Evolutionary conservation across 2,113 vertebrate species (phyloP).

Genomic region (Xyliphius kryptos): DNA sequence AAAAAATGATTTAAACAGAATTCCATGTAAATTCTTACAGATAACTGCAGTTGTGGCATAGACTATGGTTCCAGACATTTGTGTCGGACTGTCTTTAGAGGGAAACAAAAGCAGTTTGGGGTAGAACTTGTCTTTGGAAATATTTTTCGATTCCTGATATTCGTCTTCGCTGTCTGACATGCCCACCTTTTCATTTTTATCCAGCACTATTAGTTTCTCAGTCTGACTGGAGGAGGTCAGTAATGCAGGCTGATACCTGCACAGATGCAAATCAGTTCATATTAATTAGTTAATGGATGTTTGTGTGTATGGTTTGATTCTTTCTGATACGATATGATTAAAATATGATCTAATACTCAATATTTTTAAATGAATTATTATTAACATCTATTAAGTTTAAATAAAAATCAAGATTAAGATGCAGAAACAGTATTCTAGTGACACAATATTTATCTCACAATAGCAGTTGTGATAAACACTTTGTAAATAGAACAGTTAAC

Average conservation of each 20-base stretch:
- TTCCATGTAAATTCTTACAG: slow-evolving; percentile 64
- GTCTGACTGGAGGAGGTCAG: slow-evolving; percentile 59
- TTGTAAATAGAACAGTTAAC: too few species aligned
- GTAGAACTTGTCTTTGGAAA: slow-evolving; percentile 54
- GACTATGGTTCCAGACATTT: slow-evolving; percentile 74
- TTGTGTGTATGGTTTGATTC: too few species aligned
- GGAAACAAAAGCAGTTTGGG: slow-evolving; percentile 64
- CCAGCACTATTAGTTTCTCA: slow-evolving; percentile 73
- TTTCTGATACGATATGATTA: too few species aligned
- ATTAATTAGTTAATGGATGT: too few species aligned
- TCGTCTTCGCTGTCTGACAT: slow-evolving; percentile 58
- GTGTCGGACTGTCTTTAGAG: slow-evolving; percentile 58
- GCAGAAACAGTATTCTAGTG: too few species aligned
- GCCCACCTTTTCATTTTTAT: slow-evolving; percentile 60
- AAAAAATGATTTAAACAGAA: neutral
- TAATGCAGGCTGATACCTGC: slow-evolving; percentile 79
- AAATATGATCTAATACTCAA: too few species aligned
- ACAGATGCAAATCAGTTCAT: neutral
- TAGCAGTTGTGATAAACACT: too few species aligned
- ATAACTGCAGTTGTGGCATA: slow-evolving; percentile 72
- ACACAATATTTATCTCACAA: too few species aligned
- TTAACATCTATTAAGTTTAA: too few species aligned
- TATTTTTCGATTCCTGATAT: slow-evolving; percentile 43
- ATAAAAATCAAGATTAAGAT: too few species aligned
- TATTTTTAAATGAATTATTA: too few species aligned